These are phyloP conservation scores for Catostylus mosaicus DNA, from an alignment of 30 jellyfish, hydroid and myxozoan species.

Conservation along the genomic window DNA sequence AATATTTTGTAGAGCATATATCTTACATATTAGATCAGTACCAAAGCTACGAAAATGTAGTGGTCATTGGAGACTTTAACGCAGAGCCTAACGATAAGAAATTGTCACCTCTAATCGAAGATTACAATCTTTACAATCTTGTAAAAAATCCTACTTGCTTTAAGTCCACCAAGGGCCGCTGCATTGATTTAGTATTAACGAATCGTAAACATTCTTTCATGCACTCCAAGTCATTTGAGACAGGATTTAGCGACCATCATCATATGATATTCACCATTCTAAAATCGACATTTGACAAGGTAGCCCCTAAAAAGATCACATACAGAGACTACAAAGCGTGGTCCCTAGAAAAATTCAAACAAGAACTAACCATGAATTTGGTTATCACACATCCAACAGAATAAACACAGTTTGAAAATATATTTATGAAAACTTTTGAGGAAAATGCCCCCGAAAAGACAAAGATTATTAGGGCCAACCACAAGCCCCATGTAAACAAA, in stretches of 20 bases:
- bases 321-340: conserved; percentile 12
- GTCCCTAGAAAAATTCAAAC: background rate
- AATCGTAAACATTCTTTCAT: conserved; percentile 1
- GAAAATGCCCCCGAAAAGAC: background rate
- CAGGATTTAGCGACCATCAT: conserved; percentile 66
- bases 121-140: background rate
- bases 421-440: background rate
- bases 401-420: background rate
- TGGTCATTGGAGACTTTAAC: conserved; percentile 45
- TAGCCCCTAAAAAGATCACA: background rate
- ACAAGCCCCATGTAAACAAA: conserved; percentile 1
- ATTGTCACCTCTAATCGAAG: background rate
- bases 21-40: conserved; percentile 15
- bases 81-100: background rate
- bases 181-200: background rate
- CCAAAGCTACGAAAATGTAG: conserved; percentile 7
- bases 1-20: conserved; percentile 6
- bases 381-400: background rate
- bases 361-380: background rate
- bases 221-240: conserved; percentile 39
- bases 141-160: background rate
- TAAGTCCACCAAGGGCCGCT: background rate
- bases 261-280: conserved; percentile 26
- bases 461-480: background rate
- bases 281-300: conserved; percentile 14